phyloP scores from a whole-genome alignment of 2,113 vertebrate genomes.

The Phycodurus eques region DNA sequence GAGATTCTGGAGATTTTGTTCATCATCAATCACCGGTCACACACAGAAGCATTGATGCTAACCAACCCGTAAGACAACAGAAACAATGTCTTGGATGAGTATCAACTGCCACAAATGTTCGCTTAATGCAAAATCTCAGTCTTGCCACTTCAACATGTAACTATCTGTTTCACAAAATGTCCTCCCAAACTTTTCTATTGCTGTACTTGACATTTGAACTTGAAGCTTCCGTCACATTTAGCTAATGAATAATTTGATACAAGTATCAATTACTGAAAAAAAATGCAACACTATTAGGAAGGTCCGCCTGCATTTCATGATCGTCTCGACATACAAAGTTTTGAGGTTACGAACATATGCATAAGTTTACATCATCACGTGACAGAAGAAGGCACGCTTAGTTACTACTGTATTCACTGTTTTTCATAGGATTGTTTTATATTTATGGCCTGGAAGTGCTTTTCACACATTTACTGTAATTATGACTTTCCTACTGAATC shows the following conservation, averaged over 20 bases:
- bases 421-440: neutral
- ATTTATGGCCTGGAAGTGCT: neutral
- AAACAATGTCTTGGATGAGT: slow-evolving; percentile 8
- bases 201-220: neutral
- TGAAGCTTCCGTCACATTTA: neutral
- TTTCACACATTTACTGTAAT: neutral
- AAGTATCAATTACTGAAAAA: neutral
- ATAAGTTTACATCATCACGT: no score
- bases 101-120: neutral
- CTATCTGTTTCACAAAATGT: neutral
- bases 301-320: no score
- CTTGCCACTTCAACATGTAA: neutral
- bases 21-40: neutral
- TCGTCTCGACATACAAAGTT: no score
- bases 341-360: no score
- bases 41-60: neutral
- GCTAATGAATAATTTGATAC: neutral
- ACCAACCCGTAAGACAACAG: neutral
- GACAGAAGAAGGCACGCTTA: no score
- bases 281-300: neutral
- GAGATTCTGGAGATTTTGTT: slow-evolving; percentile 6
- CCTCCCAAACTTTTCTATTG: neutral
- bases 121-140: neutral
- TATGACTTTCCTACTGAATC: neutral
- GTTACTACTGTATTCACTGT: neutral